Percentiles rank a stretch among this genome's conserved stretches.
Evolutionary conservation across 2,797 vertebrate species (phyloP).

Genomic region (Spinus olivaceus): DNA sequence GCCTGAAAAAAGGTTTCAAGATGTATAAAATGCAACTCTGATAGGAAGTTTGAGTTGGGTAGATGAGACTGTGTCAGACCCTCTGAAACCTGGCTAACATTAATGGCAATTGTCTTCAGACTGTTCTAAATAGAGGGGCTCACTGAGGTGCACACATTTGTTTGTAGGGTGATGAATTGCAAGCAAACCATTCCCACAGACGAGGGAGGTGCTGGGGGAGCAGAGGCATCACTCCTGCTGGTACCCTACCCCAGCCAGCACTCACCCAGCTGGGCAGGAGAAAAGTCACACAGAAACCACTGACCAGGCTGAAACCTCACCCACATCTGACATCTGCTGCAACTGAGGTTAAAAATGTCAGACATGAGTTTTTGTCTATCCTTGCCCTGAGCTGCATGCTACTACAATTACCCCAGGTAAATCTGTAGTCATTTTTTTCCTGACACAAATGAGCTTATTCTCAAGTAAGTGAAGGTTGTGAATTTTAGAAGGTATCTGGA

Average conservation of each 20-base stretch:
- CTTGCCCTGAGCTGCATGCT: neutral
- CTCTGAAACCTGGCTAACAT: neutral
- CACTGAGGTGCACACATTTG: neutral
- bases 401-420: neutral
- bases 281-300: neutral
- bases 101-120: neutral
- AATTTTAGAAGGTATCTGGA: neutral
- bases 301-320: neutral
- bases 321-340: neutral
- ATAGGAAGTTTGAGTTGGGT: neutral
- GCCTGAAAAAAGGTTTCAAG: neutral
- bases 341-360: neutral
- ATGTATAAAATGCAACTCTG: neutral
- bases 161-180: neutral
- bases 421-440: neutral
- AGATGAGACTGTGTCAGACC: neutral
- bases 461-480: neutral
- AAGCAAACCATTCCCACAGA: neutral
- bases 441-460: neutral
- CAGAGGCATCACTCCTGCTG: neutral
- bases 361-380: neutral
- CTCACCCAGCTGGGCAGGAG: neutral
- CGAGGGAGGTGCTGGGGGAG: neutral
- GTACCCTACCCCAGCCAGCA: neutral
- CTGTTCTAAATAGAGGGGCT: neutral